Percentiles rank a stretch among this genome's conserved stretches.
These are phyloP conservation scores for Otocyon megalotis DNA, from an alignment of 2,113 vertebrate species.

Conservation along the genomic window DNA sequence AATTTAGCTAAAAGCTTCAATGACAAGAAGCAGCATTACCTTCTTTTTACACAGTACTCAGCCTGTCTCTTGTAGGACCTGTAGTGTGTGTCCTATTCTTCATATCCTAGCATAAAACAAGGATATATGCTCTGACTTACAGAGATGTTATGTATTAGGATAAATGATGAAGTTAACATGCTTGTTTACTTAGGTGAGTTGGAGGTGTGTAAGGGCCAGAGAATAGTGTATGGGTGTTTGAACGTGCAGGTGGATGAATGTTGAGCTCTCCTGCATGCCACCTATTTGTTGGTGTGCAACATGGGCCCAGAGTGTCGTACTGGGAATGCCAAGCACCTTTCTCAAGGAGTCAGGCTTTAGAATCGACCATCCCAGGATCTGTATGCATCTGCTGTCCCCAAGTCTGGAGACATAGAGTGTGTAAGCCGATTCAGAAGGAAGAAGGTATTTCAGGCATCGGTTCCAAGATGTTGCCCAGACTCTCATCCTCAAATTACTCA, in stretches of 20 bases:
- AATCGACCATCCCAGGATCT: background rate
- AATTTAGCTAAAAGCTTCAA: background rate
- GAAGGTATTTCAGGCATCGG: background rate
- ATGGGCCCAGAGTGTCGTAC: background rate
- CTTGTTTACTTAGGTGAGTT: background rate
- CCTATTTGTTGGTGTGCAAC: background rate
- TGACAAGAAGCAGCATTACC: background rate
- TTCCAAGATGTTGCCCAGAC: background rate
- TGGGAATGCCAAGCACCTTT: background rate
- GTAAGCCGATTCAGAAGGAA: background rate
- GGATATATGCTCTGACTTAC: background rate
- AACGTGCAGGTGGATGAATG: background rate
- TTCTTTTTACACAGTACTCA: background rate
- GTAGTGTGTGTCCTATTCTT: background rate
- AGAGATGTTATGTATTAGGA: background rate
- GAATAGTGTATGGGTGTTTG: background rate
- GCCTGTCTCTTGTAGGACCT: background rate
- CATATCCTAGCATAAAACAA: background rate
- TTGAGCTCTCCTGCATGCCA: background rate
- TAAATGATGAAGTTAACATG: background rate
- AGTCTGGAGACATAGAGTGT: background rate
- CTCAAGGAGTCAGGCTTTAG: background rate
- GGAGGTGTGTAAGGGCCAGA: background rate
- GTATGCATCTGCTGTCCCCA: background rate
- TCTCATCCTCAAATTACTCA: background rate